A percentile compares a stretch with the other conserved stretches of the same genome.
phyloP scores from a whole-genome alignment of 1,140 invertebrate species.

The Carposina sasakii region DNA sequence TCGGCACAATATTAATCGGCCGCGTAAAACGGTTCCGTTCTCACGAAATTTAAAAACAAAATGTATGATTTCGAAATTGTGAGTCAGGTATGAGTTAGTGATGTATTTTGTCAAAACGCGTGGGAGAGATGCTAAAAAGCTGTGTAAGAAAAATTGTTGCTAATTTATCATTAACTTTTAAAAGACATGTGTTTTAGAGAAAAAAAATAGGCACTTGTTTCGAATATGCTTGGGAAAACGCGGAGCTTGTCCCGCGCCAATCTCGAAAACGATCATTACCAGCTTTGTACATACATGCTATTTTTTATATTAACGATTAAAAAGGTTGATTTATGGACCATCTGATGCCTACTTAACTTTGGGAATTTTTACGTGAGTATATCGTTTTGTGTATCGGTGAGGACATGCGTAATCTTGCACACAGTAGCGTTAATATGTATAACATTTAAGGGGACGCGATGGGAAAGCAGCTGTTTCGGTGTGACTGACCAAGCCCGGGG shows the following conservation, averaged over 20 bases:
- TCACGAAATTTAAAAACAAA: slow-evolving; percentile 57
- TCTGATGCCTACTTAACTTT: too few species aligned
- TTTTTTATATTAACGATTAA: too few species aligned
- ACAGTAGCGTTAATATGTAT: too few species aligned
- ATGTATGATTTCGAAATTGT: slow-evolving; percentile 65
- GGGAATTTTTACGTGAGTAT: too few species aligned
- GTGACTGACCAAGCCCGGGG: slow-evolving; percentile 14
- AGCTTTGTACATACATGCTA: too few species aligned
- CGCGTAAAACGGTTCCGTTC: slow-evolving; percentile 47
- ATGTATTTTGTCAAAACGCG: slow-evolving; percentile 45
- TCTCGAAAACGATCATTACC: too few species aligned
- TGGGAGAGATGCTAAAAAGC: slow-evolving; percentile 32
- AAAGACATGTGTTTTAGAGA: too few species aligned
- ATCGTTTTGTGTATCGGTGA: too few species aligned
- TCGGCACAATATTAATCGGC: slow-evolving; percentile 35
- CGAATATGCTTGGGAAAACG: slow-evolving; percentile 25
- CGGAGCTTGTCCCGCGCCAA: neutral
- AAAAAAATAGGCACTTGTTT: slow-evolving; percentile 23
- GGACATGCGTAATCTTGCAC: too few species aligned
- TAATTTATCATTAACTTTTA: slow-evolving; percentile 21
- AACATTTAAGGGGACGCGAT: too few species aligned
- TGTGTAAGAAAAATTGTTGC: slow-evolving; percentile 25
- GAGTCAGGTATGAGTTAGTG: slow-evolving; percentile 66
- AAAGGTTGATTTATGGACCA: too few species aligned
- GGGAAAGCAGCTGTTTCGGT: too few species aligned